Evolutionary conservation across 2,113 vertebrate genomes (phyloP), one percentile per base, ranked within the genome.

Genomic region (Blennius ocellaris): DNA sequence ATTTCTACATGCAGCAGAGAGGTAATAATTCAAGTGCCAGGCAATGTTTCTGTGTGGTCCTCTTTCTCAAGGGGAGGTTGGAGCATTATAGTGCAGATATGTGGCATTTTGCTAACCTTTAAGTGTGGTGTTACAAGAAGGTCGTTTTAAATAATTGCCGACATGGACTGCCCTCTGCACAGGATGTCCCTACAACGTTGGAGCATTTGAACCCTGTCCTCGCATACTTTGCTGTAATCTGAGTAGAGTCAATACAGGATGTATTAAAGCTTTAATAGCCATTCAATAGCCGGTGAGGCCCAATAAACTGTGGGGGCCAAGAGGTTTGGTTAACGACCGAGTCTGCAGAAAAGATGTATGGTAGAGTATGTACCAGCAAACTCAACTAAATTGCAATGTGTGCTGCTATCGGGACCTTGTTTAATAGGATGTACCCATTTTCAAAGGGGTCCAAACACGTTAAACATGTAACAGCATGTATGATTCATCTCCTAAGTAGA

Each of bases 61-160:
- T 36, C 12, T 16, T 52, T 45, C 80, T 37, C 43, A 55, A 54
- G 55, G 47, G 64, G 17, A 57, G 44, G 40, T 77, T 76, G 15
- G 48, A 79, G 43, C 51, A 69, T 82, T 43, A 55, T 7, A 52
- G 11, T 10, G 0, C 5, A 82, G 53, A 54, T 44, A 39, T 69
- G 48, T 76, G 64, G 62, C 54, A 81, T 82, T 85, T 89, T 52
- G 45, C 47, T 68, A 78, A 84, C 76, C 70, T 87, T 84, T 74
- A 17, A 60, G 16, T 30, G 16, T 6, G 40, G 30, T 17, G 53
- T 47, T 55, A 53, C 39, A 36, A 55, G 38, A 73, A 82, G 58
- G 66, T 53, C 15, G 15, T 49, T 70, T 82, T 63, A 58, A 63
- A 71, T 64, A 63, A 69, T 41, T 72, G 12, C 49, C 12, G 49